phyloP scores from a whole-genome alignment of 2,888 invertebrate genomes.

The Tryphoninae sp. region DNA sequence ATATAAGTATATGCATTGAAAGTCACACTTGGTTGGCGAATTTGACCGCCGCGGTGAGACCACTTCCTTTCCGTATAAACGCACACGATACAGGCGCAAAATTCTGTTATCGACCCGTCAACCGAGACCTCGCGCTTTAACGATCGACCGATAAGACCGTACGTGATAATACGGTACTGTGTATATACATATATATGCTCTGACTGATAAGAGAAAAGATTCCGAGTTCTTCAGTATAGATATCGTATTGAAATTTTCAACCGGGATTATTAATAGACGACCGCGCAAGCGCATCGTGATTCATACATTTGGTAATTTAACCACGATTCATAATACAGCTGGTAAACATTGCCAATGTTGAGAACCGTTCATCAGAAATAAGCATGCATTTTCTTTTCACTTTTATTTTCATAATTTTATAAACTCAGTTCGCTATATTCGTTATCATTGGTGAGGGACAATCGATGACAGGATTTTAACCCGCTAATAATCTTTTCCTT shows the following conservation, averaged over 20 bases:
- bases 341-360: neutral
- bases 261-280: neutral
- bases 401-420: neutral
- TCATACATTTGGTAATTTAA: neutral
- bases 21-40: conserved; percentile 2
- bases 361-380: neutral
- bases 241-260: neutral
- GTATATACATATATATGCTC: neutral
- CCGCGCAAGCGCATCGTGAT: neutral
- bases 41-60: neutral
- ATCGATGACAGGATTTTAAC: neutral
- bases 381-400: neutral
- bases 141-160: conserved; percentile 61
- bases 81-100: conserved; percentile 22
- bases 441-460: neutral
- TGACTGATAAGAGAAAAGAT: neutral
- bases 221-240: neutral
- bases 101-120: conserved; percentile 67
- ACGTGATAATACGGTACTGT: conserved; percentile 4
- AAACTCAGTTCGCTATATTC: neutral
- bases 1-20: too few species aligned
- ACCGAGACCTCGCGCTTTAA: conserved; percentile 63
- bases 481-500: conserved; percentile 67
- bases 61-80: neutral
- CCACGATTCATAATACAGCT: neutral